A percentile compares a stretch with the other conserved stretches of the same genome.
These are phyloP conservation scores for Lutraria lutraria DNA, from an alignment of 2,888 invertebrate genomes.

Conservation along the genomic window DNA sequence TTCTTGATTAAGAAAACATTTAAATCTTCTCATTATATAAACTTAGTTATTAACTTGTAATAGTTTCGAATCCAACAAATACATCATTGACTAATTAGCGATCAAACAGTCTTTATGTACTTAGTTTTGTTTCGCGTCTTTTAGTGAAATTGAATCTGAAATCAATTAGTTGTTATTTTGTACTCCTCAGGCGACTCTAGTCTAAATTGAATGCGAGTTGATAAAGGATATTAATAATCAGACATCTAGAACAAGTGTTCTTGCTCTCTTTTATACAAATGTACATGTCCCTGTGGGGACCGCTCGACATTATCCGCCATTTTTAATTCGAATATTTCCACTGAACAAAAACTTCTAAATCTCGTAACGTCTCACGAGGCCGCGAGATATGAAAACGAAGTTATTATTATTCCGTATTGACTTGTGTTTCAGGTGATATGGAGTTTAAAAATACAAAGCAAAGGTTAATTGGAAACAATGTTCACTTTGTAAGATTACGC, in stretches of 20 bases:
- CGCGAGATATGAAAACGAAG: conserved; percentile 50
- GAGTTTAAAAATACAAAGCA: conserved; percentile 56
- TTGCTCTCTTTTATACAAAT: conserved; percentile 57
- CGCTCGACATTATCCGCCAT: conserved; percentile 56
- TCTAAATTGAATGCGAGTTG: conserved; percentile 52
- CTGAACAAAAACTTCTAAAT: conserved; percentile 56
- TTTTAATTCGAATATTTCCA: conserved; percentile 53
- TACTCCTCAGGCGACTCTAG: conserved; percentile 2
- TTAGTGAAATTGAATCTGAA: neutral
- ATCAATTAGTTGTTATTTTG: conserved; percentile 5
- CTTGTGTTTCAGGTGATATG: conserved; percentile 60
- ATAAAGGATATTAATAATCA: conserved; percentile 60
- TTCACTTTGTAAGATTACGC: conserved; percentile 65
- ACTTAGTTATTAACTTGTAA: no score
- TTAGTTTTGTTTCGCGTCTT: neutral
- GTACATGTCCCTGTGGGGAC: conserved; percentile 53
- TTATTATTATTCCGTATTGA: conserved; percentile 52
- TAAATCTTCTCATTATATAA: no score
- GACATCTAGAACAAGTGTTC: conserved; percentile 37
- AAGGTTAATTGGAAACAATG: conserved; percentile 59
- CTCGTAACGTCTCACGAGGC: conserved; percentile 59
- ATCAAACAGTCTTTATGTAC: conserved; percentile 8
- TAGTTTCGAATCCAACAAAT: no score
- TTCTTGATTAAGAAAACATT: no score
- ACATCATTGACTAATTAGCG: neutral